Conservation (phyloP, 2,888 invertebrate species). For the Zaprionus obscuricornis region DNA sequence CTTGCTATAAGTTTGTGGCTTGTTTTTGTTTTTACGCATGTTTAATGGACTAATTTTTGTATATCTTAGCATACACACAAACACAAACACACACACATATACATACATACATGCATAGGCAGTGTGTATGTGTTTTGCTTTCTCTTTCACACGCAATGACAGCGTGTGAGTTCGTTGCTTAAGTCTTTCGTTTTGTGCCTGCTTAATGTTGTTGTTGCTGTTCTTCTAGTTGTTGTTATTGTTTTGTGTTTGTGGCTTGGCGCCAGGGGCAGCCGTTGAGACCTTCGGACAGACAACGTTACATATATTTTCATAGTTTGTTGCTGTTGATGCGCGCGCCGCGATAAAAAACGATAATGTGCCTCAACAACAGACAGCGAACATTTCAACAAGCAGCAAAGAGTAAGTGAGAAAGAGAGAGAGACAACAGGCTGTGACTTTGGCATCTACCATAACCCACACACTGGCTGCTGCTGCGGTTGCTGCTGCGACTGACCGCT, state of each 20-base stretch:
- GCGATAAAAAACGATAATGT: slow-evolving; percentile 70
- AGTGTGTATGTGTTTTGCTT: slow-evolving; percentile 40
- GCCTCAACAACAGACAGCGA: slow-evolving; percentile 43
- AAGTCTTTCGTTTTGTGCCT: slow-evolving; percentile 65
- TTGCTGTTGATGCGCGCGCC: slow-evolving; percentile 69
- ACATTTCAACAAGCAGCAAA: no score
- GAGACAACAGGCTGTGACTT: not conserved
- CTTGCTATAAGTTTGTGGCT: slow-evolving; percentile 48
- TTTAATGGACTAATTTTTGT: slow-evolving; percentile 77
- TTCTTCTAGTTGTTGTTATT: slow-evolving; percentile 21
- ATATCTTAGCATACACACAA: not conserved
- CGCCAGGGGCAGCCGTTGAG: slow-evolving; percentile 60
- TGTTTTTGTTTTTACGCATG: slow-evolving; percentile 70
- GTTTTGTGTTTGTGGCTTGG: slow-evolving; percentile 60
- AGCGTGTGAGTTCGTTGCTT: slow-evolving; percentile 65
- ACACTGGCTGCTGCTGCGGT: slow-evolving; percentile 20
- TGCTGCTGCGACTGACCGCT: slow-evolving; percentile 38
- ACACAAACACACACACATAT: slow-evolving; percentile 8
- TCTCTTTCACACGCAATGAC: slow-evolving; percentile 54
- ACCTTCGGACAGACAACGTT: slow-evolving; percentile 56
- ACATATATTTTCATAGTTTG: slow-evolving; percentile 77
- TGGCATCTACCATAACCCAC: slow-evolving; percentile 52
- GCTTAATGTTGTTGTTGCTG: slow-evolving; percentile 6
- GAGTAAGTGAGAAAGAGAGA: not conserved
- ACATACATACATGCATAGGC: not conserved